Conservation (phyloP, 2,797 vertebrate genomes). For the Rousettus madagascariensis region DNA sequence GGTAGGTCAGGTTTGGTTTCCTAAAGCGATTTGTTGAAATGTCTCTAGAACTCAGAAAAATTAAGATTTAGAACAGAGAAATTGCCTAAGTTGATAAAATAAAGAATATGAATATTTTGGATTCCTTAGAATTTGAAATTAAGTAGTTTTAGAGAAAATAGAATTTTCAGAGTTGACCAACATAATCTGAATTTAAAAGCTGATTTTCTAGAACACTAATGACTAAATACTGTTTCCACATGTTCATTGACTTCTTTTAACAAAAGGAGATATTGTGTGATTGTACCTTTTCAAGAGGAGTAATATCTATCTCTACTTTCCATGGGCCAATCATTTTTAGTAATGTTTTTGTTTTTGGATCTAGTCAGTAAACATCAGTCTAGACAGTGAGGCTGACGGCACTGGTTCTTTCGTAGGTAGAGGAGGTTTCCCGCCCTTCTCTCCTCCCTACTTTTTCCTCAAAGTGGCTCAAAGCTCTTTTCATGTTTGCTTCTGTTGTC, state of each 20-base stretch:
- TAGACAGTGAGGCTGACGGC: background rate
- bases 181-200: background rate
- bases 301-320: background rate
- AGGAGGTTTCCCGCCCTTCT: background rate
- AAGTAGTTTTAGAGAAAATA: slow-evolving; percentile 10
- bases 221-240: background rate
- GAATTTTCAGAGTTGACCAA: background rate
- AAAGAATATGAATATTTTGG: background rate
- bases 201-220: background rate
- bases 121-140: background rate
- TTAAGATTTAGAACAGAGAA: background rate
- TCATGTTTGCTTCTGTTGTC: background rate
- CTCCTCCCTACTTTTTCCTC: background rate
- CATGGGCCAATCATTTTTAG: background rate
- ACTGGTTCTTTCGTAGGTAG: background rate
- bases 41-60: background rate
- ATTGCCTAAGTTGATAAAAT: background rate
- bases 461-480: background rate
- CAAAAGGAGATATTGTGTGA: background rate
- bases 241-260: background rate
- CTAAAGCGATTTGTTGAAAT: background rate
- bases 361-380: background rate
- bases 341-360: background rate
- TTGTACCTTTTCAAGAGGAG: background rate
- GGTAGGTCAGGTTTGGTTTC: background rate